Conservation (phyloP, 2,113 vertebrate genomes). For the Pachycephala philippinensis region DNA sequence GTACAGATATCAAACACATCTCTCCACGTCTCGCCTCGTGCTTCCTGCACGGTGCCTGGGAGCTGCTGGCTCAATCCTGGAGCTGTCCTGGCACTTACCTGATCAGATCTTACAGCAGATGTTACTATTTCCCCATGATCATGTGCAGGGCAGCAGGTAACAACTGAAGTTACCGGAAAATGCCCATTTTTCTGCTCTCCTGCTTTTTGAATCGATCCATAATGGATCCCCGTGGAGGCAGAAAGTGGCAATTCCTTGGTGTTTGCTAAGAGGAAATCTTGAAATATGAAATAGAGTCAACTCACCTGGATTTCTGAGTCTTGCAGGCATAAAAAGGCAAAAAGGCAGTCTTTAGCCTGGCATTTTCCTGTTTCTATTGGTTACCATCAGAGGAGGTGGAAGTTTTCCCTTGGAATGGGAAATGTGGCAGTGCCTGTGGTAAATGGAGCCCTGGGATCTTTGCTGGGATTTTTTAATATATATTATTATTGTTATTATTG, state of each 20-base stretch:
- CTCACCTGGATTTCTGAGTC: not conserved
- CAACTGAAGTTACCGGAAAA: not conserved
- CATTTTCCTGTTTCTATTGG: not conserved
- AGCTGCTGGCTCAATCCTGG: not conserved
- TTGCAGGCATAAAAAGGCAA: not conserved
- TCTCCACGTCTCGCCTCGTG: rapidly evolving
- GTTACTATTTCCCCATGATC: not conserved
- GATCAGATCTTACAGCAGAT: not conserved
- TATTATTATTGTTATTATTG: not conserved
- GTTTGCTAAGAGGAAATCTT: not conserved
- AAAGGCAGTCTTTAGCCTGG: not conserved
- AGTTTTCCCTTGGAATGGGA: not conserved
- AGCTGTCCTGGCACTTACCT: not conserved
- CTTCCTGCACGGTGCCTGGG: not conserved
- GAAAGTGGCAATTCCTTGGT: not conserved
- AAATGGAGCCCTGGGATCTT: not conserved
- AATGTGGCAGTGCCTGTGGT: not conserved
- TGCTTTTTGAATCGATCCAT: not conserved
- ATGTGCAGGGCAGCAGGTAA: not conserved
- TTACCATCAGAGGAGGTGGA: not conserved
- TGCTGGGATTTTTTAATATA: not conserved
- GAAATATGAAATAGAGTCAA: not conserved
- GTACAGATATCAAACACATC: not conserved
- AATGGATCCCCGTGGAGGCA: not conserved
- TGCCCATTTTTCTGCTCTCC: not conserved